Base-by-base conservation (phyloP, 1,140 invertebrate species). In the Brachionus plicatilis region DNA sequence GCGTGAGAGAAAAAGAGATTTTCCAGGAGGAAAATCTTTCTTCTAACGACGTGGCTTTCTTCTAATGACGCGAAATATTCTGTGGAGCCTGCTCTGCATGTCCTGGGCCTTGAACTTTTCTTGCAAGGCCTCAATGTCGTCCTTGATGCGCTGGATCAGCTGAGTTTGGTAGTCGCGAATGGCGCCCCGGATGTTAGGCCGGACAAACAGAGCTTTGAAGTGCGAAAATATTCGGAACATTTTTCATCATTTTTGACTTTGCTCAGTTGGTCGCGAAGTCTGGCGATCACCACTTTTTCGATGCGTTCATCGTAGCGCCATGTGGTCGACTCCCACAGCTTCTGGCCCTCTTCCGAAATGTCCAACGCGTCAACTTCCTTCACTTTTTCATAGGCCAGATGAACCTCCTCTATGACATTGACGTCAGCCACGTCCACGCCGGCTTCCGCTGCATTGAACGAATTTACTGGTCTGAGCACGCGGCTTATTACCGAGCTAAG, bases 121-220 rank as follows among this genome's bases (percentile, higher is more conserved):
- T 90, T 99, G 97, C 7, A 99, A 90, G 1, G 94, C 93, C 89
- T 98, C 96, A 87, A 99, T 99, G 88, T 99, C 98, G 88, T 98
- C 97, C 89, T 99, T 99, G 8, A 99, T 97, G 85, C 96, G 92
- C 88, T 99, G 96, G 88, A 99, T 99, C 37, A 99, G 92, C 89
- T 99, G 96, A 0, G 97, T 98, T 90, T 99, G 98, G 90, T 99
- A 99, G 91, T 99, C 97, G 47, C 97, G 91, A 86, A 99, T 99
- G 33, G 98, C 97, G 20, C 97, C 97, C 84, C 96, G 92, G 87
- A 99, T 99, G 89, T 99, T 96, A 6, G 97, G 97, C 14, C 98
- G 92, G 5, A 99, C 96, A 91, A 99, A 99, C 14, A 99, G 91
- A 0, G 96, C 97, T 91, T 99, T 99, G 90, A 98, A 99, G 17